Evolutionary conservation across 2,797 vertebrate genomes (phyloP), one percentile per base, ranked within the genome.

Genomic region (Tapirus indicus): DNA sequence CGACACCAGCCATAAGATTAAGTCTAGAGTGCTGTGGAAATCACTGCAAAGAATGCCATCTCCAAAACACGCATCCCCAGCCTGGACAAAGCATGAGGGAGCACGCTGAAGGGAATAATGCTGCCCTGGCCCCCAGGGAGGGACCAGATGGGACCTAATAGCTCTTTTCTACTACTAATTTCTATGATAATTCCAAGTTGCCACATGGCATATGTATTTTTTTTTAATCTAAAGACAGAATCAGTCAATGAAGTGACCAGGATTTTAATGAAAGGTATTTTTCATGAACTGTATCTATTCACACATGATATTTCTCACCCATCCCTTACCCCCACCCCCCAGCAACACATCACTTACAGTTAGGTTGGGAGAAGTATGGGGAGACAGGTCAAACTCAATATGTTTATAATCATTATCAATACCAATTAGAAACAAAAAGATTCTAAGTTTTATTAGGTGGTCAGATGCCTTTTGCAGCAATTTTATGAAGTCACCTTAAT

Each of bases 171-270:
- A 97, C 94, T 87, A 96, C 96, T 97, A 97, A 98, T 98, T 98
- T 98, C 97, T 97, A 98, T 97, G 97, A 97, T 97, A 98, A 98
- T 98, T 98, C 95, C 71, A 93, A 97, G 92, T 97, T 97, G 92
- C 97, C 96, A 97, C 97, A 97, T 97, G 97, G 96, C 91, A 98
- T 97, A 97, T 94, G 95, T 94, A 97, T 93, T 92, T 94, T 97
- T 86, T 95, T 82, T 56, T 5, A 92, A 97, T 94, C 95, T 95
- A 85, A 98, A 96, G 96, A 94, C 95, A 94, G 85, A 94, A 71
- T 94, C 77, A 71, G 74, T 96, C 91, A 97, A 90, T 88, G 32
- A 93, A 98, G 90, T 95, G 93, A 96, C 74, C 60, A 88, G 66
- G 88, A 93, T 97, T 97, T 97, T 97, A 98, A 97, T 93, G 79